phyloP scores from a whole-genome alignment of 2,797 vertebrate genomes.

The Thaleichthys pacificus region DNA sequence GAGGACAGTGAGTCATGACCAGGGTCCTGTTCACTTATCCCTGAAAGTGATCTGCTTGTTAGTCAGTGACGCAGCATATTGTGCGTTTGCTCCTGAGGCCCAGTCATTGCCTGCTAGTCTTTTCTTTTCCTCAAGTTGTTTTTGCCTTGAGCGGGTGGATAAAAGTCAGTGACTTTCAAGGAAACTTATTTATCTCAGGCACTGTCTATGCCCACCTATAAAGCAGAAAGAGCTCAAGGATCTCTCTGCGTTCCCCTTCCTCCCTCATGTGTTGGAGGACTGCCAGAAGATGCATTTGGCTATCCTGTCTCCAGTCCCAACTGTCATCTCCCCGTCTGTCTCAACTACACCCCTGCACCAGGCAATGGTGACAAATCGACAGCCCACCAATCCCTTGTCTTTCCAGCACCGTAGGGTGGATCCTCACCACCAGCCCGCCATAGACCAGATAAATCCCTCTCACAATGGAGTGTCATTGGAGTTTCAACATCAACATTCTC shows the following conservation, averaged over 20 bases:
- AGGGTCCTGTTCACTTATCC: background rate
- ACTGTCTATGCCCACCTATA: too few relatives aligned
- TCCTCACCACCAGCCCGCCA: constrained; percentile 23
- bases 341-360: constrained; percentile 54
- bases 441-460: constrained; percentile 29
- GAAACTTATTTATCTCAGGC: too few relatives aligned
- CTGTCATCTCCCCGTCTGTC: constrained; percentile 60
- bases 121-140: too few relatives aligned
- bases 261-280: constrained; percentile 19
- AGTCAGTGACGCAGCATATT: background rate
- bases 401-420: constrained; percentile 18
- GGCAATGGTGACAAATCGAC: constrained; percentile 27
- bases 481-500: background rate
- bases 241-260: constrained; percentile 21
- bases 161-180: too few relatives aligned
- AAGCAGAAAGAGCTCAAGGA: too few relatives aligned
- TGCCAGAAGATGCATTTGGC: constrained; percentile 52
- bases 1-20: background rate
- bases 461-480: constrained; percentile 1
- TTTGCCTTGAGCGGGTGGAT: too few relatives aligned
- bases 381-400: constrained; percentile 27
- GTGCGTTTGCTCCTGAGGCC: background rate
- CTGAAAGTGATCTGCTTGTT: background rate
- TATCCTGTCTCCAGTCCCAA: constrained; percentile 17
- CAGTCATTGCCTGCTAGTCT: too few relatives aligned